Evolutionary conservation across 2,113 vertebrate species (phyloP), one percentile per base, ranked within the genome.

Genomic region (Microtus montanus): DNA sequence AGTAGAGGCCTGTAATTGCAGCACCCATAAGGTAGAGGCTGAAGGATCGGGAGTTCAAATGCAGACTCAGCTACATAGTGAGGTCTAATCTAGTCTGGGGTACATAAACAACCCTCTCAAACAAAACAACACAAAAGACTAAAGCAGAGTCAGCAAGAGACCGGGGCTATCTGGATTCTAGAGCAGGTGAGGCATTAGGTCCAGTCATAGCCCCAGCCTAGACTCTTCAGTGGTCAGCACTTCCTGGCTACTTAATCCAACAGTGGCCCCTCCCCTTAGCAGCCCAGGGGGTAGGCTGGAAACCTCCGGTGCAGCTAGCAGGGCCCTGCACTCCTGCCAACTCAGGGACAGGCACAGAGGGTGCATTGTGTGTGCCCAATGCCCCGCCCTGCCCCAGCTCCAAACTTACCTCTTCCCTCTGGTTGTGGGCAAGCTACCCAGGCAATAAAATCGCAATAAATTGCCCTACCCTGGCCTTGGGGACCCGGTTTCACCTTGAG

Each of bases 391-490:
- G 89, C 95, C 83, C 0, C 14, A 78, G 83, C 88, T 94, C 92
- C 90, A 92, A 84, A 63, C 70, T 68, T 63, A 9, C 89, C 75
- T 41, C 92, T 92, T 96, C 94, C 96, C 2, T 64, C 95, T 88
- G 96, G 78, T 93, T 90, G 89, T 87, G 92, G 95, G 92, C 94
- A 94, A 94, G 78, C 87, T 90, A 97, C 82, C 88, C 92, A 92
- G 94, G 96, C 92, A 97, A 97, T 98, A 98, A 98, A 96, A 97
- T 77, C 0, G 0, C 95, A 87, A 97, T 98, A 98, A 97, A 98
- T 92, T 0, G 6, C 94, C 96, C 90, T 96, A 44, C 96, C 96
- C 94, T 66, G 85, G 94, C 93, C 96, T 92, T 95, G 94, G 90
- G 84, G 80, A 94, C 10, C 0, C 4, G 0, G 24, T 58, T 92